phyloP scores from a whole-genome alignment of 2,797 vertebrate species.

The Enteromius afrohamiltoni region DNA sequence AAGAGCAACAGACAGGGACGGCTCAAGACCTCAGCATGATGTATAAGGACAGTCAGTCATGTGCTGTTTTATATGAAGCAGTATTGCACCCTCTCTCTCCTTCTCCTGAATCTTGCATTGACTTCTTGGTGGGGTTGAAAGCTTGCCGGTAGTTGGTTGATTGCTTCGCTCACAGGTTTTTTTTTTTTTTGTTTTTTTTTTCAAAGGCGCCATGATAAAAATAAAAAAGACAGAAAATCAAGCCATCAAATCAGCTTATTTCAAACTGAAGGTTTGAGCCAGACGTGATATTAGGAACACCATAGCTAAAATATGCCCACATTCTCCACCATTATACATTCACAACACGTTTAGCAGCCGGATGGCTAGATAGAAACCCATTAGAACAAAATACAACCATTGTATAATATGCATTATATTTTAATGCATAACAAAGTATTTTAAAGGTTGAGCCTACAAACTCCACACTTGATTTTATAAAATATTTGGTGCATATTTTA shows the following conservation, averaged over 20 bases:
- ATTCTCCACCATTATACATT: constrained; percentile 3
- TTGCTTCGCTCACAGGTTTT: neutral
- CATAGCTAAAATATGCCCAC: neutral
- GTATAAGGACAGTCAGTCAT: constrained; percentile 30
- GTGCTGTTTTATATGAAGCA: constrained; percentile 34
- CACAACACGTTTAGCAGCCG: neutral
- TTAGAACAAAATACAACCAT: neutral
- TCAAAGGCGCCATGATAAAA: neutral
- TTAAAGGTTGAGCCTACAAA: constrained; percentile 4
- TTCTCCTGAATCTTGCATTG: neutral
- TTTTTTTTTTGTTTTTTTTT: neutral
- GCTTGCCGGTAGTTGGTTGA: constrained; percentile 15
- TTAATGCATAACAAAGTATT: neutral
- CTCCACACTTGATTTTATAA: neutral
- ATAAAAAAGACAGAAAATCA: constrained; percentile 29
- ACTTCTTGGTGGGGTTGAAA: constrained; percentile 16
- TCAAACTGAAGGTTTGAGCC: constrained; percentile 1
- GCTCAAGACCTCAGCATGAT: constrained; percentile 33
- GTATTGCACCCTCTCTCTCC: neutral
- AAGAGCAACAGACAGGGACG: constrained; percentile 47
- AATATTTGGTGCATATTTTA: constrained; percentile 15
- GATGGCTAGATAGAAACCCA: neutral
- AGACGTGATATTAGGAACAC: constrained; percentile 6
- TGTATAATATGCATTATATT: constrained; percentile 3
- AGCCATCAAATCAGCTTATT: constrained; percentile 21